Percentiles rank a stretch among this genome's conserved stretches.
Evolutionary conservation across 2,888 invertebrate genomes (phyloP).

Genomic region (Microchrysa polita): DNA sequence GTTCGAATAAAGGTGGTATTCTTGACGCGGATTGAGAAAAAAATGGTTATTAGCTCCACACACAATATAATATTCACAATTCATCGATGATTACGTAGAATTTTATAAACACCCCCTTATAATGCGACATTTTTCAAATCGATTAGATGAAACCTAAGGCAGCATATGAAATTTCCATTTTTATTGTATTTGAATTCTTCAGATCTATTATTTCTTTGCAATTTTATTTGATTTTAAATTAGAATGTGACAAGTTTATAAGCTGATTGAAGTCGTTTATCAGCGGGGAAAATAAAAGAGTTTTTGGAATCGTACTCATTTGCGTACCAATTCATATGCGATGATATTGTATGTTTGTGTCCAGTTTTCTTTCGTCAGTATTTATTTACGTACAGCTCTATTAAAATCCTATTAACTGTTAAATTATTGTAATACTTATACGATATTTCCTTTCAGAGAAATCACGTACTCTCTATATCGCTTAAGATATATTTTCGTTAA

Average conservation of each 20-base stretch:
- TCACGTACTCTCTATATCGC: too few relatives aligned
- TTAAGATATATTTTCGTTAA: neutral
- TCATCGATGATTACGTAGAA: neutral
- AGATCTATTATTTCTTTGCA: slow-evolving; percentile 19
- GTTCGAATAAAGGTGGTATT: neutral
- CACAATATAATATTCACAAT: too few relatives aligned
- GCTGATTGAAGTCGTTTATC: slow-evolving; percentile 21
- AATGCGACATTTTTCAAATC: neutral
- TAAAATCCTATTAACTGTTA: slow-evolving; percentile 10
- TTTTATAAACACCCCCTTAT: neutral
- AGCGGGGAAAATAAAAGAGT: neutral
- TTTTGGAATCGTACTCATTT: slow-evolving; percentile 8
- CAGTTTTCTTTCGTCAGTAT: neutral
- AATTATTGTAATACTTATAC: neutral
- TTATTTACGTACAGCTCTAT: neutral
- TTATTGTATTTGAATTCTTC: neutral
- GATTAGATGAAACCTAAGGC: neutral
- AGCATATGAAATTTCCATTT: slow-evolving; percentile 16
- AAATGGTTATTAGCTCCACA: too few relatives aligned
- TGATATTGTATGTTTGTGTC: neutral
- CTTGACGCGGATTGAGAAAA: neutral
- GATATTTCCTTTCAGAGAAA: slow-evolving; percentile 12
- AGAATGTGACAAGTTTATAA: slow-evolving; percentile 40
- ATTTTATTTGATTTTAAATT: slow-evolving; percentile 31
- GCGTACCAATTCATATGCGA: neutral